Conservation (phyloP, 2,888 invertebrate genomes). For the Ophioninae sp. region DNA sequence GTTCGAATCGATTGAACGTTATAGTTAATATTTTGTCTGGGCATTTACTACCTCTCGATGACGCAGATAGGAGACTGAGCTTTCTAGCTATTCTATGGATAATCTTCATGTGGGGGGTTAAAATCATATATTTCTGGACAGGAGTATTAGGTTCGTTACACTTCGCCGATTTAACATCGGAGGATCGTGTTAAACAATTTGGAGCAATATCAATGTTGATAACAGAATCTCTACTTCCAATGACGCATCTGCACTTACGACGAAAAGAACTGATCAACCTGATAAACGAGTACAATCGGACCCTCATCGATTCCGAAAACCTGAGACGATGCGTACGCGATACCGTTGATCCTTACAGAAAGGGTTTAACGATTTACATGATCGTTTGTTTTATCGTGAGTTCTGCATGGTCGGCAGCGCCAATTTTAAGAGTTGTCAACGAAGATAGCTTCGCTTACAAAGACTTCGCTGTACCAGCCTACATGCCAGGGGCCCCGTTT, state of each 20-base stretch:
- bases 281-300: slow-evolving; percentile 61
- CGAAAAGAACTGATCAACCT: slow-evolving; percentile 54
- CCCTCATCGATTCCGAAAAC: slow-evolving; percentile 49
- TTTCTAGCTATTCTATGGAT: neutral
- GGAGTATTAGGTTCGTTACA: slow-evolving; percentile 43
- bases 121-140: slow-evolving; percentile 30
- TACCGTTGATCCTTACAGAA: slow-evolving; percentile 59
- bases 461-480: slow-evolving; percentile 64
- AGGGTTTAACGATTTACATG: slow-evolving; percentile 63
- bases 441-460: slow-evolving; percentile 61
- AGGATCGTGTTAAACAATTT: slow-evolving; percentile 58
- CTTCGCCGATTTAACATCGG: slow-evolving; percentile 49
- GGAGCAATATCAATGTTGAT: slow-evolving; percentile 53
- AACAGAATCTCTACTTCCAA: slow-evolving; percentile 58
- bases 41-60: slow-evolving; percentile 64
- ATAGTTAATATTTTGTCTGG: slow-evolving; percentile 65
- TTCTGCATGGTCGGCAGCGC: slow-evolving; percentile 58
- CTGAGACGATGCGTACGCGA: slow-evolving; percentile 36
- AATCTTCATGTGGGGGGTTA: slow-evolving; percentile 57
- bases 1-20: slow-evolving; percentile 62
- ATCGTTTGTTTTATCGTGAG: slow-evolving; percentile 42
- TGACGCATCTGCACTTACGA: slow-evolving; percentile 61
- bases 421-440: slow-evolving; percentile 53
- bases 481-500: slow-evolving; percentile 64
- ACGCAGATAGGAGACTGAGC: slow-evolving; percentile 1